Percentiles rank a stretch among this genome's conserved stretches.
Evolutionary conservation across 2,113 vertebrate genomes (phyloP).

Genomic region (Melanerpes formicivorus): DNA sequence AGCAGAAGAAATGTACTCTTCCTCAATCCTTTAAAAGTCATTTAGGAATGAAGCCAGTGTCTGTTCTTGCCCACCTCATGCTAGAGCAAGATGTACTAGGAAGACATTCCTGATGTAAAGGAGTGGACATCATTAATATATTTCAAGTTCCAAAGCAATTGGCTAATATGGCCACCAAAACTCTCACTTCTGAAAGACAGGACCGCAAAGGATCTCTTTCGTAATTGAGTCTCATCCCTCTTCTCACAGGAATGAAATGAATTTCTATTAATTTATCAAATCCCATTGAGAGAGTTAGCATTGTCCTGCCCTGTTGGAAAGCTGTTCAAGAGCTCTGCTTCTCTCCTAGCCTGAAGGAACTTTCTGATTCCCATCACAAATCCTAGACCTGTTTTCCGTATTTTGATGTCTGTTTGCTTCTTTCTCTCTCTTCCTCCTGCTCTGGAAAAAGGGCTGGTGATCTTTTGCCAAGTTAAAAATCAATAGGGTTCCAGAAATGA

Average conservation of each 20-base stretch:
- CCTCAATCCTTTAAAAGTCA: background rate
- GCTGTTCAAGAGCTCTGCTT: background rate
- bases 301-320: background rate
- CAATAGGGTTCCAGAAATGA: background rate
- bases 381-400: background rate
- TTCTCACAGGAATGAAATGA: background rate
- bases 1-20: background rate
- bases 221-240: background rate
- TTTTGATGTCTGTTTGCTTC: background rate
- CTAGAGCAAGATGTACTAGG: background rate
- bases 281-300: background rate
- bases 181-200: background rate
- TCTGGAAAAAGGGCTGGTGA: background rate
- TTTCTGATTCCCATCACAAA: background rate
- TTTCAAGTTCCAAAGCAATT: background rate
- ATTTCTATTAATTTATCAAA: background rate
- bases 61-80: background rate
- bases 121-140: background rate
- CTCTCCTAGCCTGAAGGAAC: background rate
- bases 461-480: conserved; percentile 4
- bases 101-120: background rate
- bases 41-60: background rate
- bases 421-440: background rate
- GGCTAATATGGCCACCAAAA: background rate
- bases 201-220: background rate